Evolutionary conservation across 2,888 invertebrate species (phyloP).

Genomic region (Tortrix viridana): DNA sequence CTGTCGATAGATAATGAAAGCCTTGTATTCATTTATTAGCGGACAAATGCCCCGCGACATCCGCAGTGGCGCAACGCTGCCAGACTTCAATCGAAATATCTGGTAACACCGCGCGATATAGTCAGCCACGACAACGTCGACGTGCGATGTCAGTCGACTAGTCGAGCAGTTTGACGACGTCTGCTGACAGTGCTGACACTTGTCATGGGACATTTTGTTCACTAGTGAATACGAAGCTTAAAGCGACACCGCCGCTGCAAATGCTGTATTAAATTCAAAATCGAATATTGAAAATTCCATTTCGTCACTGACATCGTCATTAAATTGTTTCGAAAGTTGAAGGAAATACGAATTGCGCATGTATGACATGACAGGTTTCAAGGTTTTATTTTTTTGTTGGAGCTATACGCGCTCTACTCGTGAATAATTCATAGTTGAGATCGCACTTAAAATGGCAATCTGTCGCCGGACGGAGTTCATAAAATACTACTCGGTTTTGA

Average conservation of each 20-base stretch:
- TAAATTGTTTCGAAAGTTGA: constrained; percentile 26
- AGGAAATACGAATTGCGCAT: constrained; percentile 38
- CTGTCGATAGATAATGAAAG: too few species aligned
- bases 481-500: constrained; percentile 59
- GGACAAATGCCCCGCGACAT: too few species aligned
- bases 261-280: constrained; percentile 15
- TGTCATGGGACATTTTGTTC: too few species aligned
- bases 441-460: constrained; percentile 72
- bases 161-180: too few species aligned
- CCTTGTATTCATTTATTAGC: too few species aligned
- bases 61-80: too few species aligned
- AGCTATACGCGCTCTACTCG: constrained; percentile 44
- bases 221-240: too few species aligned
- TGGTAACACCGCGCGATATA: too few species aligned
- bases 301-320: constrained; percentile 11
- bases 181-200: too few species aligned
- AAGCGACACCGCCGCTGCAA: background rate
- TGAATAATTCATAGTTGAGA: constrained; percentile 72
- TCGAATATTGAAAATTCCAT: constrained; percentile 13
- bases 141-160: too few species aligned
- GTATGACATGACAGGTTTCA: constrained; percentile 36
- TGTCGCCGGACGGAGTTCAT: constrained; percentile 58
- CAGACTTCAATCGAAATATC: too few species aligned
- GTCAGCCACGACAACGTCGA: too few species aligned
- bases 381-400: constrained; percentile 35